phyloP scores from a whole-genome alignment of 2,113 vertebrate species.

The Xiphophorus couchianus region DNA sequence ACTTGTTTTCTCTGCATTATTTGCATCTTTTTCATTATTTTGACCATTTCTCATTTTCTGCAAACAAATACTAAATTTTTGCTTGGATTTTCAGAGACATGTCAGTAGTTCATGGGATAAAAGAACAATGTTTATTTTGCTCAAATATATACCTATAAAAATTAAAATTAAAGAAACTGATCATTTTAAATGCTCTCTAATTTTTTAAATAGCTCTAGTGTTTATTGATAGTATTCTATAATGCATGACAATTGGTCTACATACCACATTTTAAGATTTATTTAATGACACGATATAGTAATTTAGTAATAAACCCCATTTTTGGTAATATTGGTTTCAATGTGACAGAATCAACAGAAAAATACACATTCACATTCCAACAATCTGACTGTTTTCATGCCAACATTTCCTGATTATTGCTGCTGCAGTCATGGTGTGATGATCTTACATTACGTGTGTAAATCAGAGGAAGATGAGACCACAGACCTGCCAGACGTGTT shows the following conservation, averaged over 20 bases:
- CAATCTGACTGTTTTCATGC: background rate
- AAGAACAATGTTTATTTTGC: too few species aligned
- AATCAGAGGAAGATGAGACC: background rate
- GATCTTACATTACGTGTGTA: background rate
- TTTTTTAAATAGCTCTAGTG: too few species aligned
- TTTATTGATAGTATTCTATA: background rate
- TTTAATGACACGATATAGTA: too few species aligned
- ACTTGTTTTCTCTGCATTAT: too few species aligned
- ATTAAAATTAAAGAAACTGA: too few species aligned
- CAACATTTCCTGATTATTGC: background rate
- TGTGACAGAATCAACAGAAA: slow-evolving; percentile 2
- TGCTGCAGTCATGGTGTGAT: background rate
- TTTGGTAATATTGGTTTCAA: background rate
- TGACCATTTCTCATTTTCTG: too few species aligned
- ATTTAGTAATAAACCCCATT: background rate
- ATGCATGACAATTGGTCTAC: background rate
- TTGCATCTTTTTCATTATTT: too few species aligned
- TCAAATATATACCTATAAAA: too few species aligned
- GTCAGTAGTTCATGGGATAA: too few species aligned
- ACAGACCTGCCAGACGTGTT: slow-evolving; percentile 97
- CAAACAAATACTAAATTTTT: too few species aligned
- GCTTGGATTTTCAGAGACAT: too few species aligned
- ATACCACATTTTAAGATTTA: background rate
- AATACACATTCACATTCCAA: background rate
- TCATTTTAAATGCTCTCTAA: too few species aligned